Conservation (phyloP, 2,888 invertebrate species). For the Villa cingulata region DNA sequence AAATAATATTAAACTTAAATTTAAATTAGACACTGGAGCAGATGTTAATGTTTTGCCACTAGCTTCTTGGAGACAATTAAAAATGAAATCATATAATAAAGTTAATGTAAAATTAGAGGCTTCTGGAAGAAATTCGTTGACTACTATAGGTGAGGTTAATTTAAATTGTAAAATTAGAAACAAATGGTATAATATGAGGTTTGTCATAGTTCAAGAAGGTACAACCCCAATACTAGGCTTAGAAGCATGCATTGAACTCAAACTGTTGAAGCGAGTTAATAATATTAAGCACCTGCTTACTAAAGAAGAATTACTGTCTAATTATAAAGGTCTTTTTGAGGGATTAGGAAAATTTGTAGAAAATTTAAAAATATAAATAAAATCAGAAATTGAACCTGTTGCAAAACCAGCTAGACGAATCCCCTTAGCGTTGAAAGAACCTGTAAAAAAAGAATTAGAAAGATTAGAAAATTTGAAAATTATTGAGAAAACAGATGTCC, state of each 20-base stretch:
- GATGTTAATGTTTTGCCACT: slow-evolving; percentile 1
- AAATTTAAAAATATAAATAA: slow-evolving; percentile 3
- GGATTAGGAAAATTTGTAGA: slow-evolving; percentile 2
- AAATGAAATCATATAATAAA: background rate
- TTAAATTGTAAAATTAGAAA: background rate
- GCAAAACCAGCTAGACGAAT: slow-evolving; percentile 4
- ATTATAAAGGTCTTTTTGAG: background rate
- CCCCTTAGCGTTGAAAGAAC: background rate
- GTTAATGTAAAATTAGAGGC: background rate
- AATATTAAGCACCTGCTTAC: background rate
- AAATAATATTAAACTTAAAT: background rate
- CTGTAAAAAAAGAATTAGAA: slow-evolving; percentile 1
- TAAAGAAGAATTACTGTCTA: background rate
- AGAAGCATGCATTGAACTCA: background rate
- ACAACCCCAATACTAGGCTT: slow-evolving; percentile 3
- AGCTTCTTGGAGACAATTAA: background rate
- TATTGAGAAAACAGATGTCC: background rate
- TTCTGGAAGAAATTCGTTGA: background rate
- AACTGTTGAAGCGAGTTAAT: background rate
- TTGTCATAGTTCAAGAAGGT: background rate
- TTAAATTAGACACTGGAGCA: slow-evolving; percentile 1
- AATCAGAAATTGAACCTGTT: background rate
- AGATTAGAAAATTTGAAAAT: background rate
- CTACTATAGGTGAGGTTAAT: background rate
- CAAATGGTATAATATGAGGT: background rate